Base-by-base conservation (phyloP, 2,113 vertebrate species). In the Plestiodon gilberti region DNA sequence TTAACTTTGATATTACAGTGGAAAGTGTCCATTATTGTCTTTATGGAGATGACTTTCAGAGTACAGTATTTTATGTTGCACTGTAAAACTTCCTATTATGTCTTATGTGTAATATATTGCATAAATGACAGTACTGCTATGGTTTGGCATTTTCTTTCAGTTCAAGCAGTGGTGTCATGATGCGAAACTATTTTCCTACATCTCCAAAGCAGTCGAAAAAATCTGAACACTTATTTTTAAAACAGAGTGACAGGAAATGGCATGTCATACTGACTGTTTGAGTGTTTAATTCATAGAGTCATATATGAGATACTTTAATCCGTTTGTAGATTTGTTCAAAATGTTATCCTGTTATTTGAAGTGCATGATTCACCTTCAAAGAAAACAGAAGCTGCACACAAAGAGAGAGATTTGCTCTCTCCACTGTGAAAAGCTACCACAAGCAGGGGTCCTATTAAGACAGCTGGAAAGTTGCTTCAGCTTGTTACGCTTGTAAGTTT, bases 361-460 rank as follows among this genome's bases (percentile, higher is more conserved):
- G 95, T 89, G 90, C 90, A 38, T 95, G 95, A 97, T 97, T 98
- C 97, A 97, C 97, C 97, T 97, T 98, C 96, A 94, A 95, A 98
- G 96, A 94, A 96, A 96, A 96, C 95, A 96, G 97, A 97, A 97
- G 96, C 96, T 95, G 93, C 95, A 96, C 96, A 98, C 97, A 97
- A 97, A 96, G 95, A 93, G 71, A 89, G 94, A 97, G 96, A 96
- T 95, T 94, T 97, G 95, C 96, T 96, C 95, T 95, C 94, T 96
- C 93, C 1, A 38, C 93, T 85, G 55, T 96, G 96, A 97, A 96
- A 96, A 93, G 94, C 94, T 93, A 95, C 95, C 78, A 94, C 96
- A 97, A 96, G 95, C 97, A 95, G 98, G 97, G 96, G 97, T 97
- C 97, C 97, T 97, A 97, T 98, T 97, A 97, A 97, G 96, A 97